Conservation (phyloP, 2,888 invertebrate genomes). For the Tiliacea aurago region DNA sequence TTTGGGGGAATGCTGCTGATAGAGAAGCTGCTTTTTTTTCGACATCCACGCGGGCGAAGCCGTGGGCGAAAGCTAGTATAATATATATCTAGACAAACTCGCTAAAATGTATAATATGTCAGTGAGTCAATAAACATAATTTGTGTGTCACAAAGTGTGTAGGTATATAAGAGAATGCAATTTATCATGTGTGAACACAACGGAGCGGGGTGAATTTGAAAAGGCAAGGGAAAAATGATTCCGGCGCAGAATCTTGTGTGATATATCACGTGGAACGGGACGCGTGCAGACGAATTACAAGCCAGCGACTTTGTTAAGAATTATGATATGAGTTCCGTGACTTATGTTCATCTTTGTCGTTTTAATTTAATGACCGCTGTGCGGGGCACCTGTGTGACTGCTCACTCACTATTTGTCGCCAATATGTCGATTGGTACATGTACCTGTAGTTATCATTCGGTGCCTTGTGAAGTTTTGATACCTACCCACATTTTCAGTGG, state of each 20-base stretch:
- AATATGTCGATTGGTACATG: neutral
- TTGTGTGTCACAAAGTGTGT: conserved; percentile 52
- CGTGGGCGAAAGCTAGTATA: too few species aligned
- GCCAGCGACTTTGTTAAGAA: conserved; percentile 56
- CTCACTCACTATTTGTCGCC: neutral
- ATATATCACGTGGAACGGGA: conserved; percentile 53
- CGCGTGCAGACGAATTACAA: conserved; percentile 57
- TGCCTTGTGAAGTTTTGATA: neutral
- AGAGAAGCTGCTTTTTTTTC: too few species aligned
- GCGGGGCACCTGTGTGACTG: neutral
- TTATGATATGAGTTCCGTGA: conserved; percentile 58
- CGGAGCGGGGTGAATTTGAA: conserved; percentile 52
- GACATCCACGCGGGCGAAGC: too few species aligned
- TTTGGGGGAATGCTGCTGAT: too few species aligned
- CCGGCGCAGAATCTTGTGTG: conserved; percentile 41
- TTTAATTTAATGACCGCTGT: conserved; percentile 53
- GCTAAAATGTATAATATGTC: conserved; percentile 54
- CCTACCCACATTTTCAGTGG: neutral
- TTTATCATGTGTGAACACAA: conserved; percentile 58
- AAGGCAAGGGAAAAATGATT: conserved; percentile 59
- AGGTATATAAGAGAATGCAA: conserved; percentile 58
- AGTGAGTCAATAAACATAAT: conserved; percentile 65
- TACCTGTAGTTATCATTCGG: neutral
- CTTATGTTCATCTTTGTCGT: conserved; percentile 59
- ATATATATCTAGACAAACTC: conserved; percentile 29